phyloP scores from a whole-genome alignment of 2,888 invertebrate species.

The Phengaris arion region DNA sequence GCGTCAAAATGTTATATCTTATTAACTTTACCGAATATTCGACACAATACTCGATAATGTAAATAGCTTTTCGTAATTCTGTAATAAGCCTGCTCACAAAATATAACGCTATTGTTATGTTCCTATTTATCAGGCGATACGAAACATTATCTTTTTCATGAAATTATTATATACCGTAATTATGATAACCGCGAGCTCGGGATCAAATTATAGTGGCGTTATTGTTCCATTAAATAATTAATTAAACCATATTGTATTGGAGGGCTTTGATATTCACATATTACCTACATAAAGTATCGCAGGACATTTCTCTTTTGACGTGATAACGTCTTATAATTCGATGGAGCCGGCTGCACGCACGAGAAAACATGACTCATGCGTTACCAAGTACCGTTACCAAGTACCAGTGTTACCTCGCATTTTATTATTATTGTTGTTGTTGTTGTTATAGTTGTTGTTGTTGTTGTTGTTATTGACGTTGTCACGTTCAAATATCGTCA shows the following conservation, averaged over 20 bases:
- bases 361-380: too few species aligned
- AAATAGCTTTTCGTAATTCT: background rate
- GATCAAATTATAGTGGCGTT: background rate
- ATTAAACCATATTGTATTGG: background rate
- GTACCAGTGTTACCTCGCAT: too few species aligned
- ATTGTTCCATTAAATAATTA: constrained; percentile 1
- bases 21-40: background rate
- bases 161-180: background rate
- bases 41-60: background rate
- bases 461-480: too few species aligned
- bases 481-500: too few species aligned
- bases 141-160: background rate
- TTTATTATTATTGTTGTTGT: too few species aligned
- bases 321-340: too few species aligned
- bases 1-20: background rate
- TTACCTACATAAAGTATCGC: background rate
- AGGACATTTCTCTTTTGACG: background rate
- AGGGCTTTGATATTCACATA: background rate
- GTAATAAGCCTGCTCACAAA: background rate
- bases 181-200: background rate
- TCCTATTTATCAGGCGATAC: background rate
- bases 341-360: too few species aligned
- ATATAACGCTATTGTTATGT: background rate
- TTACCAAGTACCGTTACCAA: too few species aligned
- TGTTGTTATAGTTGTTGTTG: too few species aligned